Base-by-base conservation (phyloP, 2,888 invertebrate genomes). In the Neria commutata region DNA sequence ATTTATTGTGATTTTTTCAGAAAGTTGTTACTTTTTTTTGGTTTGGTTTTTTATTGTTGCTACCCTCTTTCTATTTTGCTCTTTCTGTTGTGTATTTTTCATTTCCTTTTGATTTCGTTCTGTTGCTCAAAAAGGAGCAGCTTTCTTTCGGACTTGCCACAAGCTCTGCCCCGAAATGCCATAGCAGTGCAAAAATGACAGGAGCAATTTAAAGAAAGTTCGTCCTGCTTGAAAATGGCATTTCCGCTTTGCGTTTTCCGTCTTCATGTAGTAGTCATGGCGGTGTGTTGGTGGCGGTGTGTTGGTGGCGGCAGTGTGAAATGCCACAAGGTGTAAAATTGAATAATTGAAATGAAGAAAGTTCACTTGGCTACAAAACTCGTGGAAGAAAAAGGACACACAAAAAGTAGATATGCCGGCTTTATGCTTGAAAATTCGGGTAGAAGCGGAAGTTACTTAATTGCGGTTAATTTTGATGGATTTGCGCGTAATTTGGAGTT, bases 381-480 rank as follows among this genome's bases (percentile, higher is more conserved):
- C 8, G 40, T 40, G 3, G 29, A 11, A 8, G 6, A 14, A 46
- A 17, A 16, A 26, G 17, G 17, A 48, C 5, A 48, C 33, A 23
- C 11, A 53, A 42, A 5, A 34, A 21, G 6, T 29, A 8, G 6
- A 29, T 29, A 11, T 29, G 11, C 29, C 11, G 21, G 11, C 23
- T 11, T 34, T 23, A 24, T 24, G 26, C n/a, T n/a, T n/a, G n/a
- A n/a, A n/a, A n/a, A n/a, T n/a, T n/a, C n/a, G n/a, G 53, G 3
- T n/a, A 3, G 14, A 5, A 4, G 16, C 6, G 37, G 73, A 74
- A 66, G 70, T 71, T 69, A 66, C 67, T 70, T 74, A 76, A 76
- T 74, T 74, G 75, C 64, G 74, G 74, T 75, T 74, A 74, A 76
- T 76, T 76, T 76, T 76, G 72, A 76, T 74, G 76, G 76, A 74